Conservation (phyloP, 2,888 invertebrate species). For the Ptilodon capucinus region DNA sequence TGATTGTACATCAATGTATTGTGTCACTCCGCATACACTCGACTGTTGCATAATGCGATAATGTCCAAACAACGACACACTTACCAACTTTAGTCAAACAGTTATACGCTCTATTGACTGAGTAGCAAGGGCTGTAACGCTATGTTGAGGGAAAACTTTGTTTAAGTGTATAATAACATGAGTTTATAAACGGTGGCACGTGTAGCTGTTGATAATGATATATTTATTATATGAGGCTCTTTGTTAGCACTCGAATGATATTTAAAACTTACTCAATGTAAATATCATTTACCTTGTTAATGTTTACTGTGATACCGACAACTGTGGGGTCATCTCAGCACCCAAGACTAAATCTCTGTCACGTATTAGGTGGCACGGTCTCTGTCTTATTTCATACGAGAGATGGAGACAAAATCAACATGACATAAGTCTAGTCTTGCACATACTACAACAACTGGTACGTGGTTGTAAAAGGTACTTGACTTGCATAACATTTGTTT, state of each 20-base stretch:
- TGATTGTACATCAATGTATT: slow-evolving; percentile 12
- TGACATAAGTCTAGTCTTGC: too few relatives aligned
- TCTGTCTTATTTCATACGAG: too few relatives aligned
- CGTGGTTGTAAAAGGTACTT: too few relatives aligned
- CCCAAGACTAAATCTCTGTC: too few relatives aligned
- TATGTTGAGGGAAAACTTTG: slow-evolving; percentile 5
- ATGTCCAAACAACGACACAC: slow-evolving; percentile 1
- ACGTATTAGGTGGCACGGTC: too few relatives aligned
- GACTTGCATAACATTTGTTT: too few relatives aligned
- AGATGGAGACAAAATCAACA: too few relatives aligned
- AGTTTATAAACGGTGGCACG: slow-evolving; percentile 16
- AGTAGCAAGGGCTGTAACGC: slow-evolving; percentile 9
- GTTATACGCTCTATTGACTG: slow-evolving; percentile 16
- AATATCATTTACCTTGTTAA: not conserved
- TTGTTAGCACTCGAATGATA: slow-evolving; percentile 8
- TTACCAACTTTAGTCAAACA: slow-evolving; percentile 5
- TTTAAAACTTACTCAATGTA: not conserved
- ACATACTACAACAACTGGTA: too few relatives aligned
- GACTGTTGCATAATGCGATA: slow-evolving; percentile 21
- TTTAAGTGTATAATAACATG: not conserved
- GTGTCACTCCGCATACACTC: slow-evolving; percentile 4
- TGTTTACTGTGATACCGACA: not conserved
- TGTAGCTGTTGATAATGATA: slow-evolving; percentile 13
- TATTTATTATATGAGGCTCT: slow-evolving; percentile 12
- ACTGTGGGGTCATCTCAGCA: too few relatives aligned